phyloP scores from a whole-genome alignment of 2,888 invertebrate genomes.

The Deilephila porcellus region DNA sequence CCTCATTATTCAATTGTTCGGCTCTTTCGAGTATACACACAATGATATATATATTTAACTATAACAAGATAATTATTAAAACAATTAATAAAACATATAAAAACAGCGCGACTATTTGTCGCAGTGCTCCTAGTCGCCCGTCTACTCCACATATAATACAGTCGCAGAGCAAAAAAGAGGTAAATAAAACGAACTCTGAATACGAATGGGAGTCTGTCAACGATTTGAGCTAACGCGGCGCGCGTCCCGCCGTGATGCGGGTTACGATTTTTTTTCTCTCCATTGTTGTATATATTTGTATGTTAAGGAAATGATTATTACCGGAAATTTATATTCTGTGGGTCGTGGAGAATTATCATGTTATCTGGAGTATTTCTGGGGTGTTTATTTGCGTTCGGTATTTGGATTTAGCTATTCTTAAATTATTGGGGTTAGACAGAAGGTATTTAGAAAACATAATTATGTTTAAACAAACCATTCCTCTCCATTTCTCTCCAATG shows the following conservation, averaged over 20 bases:
- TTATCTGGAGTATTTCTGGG: conserved; percentile 3
- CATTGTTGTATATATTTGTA: conserved; percentile 25
- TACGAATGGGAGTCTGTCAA: conserved; percentile 37
- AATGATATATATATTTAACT: too few relatives aligned
- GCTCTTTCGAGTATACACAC: too few relatives aligned
- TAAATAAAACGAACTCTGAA: conserved; percentile 42
- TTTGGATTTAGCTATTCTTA: background rate
- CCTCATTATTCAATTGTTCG: too few relatives aligned
- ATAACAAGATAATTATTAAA: too few relatives aligned
- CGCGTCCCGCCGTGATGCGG: conserved; percentile 23
- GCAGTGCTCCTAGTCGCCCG: background rate
- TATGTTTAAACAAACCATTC: too few relatives aligned
- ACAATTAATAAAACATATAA: too few relatives aligned
- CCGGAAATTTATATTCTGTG: conserved; percentile 22
- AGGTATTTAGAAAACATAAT: background rate
- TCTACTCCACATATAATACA: background rate
- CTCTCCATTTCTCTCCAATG: too few relatives aligned
- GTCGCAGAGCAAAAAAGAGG: conserved; percentile 35
- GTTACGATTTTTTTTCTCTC: conserved; percentile 16
- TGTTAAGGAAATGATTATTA: conserved; percentile 24
- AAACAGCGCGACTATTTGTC: background rate
- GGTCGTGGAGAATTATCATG: conserved; percentile 15
- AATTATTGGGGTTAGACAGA: background rate
- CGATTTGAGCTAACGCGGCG: conserved; percentile 29
- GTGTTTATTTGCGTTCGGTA: background rate